Percentiles rank a stretch among this genome's conserved stretches.
phyloP scores from a whole-genome alignment of 2,888 invertebrate species.

The Andrena hattorfiana region DNA sequence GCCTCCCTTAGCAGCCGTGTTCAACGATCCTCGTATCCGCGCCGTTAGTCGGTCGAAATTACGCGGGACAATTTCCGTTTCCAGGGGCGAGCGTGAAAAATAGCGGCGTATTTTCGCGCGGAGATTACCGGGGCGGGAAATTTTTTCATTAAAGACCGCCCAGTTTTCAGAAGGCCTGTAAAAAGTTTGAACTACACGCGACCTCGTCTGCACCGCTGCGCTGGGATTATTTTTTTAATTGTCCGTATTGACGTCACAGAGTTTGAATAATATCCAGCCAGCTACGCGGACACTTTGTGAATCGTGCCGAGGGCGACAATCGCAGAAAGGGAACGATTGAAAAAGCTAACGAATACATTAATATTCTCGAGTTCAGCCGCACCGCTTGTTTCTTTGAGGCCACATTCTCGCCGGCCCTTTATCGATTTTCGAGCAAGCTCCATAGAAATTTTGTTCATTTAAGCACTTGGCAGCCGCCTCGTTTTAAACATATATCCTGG shows the following conservation, averaged over 20 bases:
- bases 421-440: not conserved
- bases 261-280: constrained; percentile 6
- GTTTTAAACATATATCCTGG: no score
- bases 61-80: constrained; percentile 24
- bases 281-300: no score
- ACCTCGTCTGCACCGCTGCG: not conserved
- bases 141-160: constrained; percentile 22
- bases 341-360: constrained; percentile 14
- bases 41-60: constrained; percentile 29
- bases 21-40: constrained; percentile 15
- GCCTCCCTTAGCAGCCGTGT: not conserved
- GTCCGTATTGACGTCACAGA: not conserved
- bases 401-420: not conserved
- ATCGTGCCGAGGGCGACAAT: not conserved
- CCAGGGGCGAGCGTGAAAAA: constrained; percentile 11
- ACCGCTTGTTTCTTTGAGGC: not conserved
- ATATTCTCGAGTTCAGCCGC: not conserved
- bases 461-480: no score
- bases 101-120: constrained; percentile 27
- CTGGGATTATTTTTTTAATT: constrained; percentile 14
- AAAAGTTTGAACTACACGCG: constrained; percentile 16
- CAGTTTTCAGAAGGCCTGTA: constrained; percentile 6
- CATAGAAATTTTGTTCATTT: not conserved
- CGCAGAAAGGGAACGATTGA: not conserved
- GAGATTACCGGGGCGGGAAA: constrained; percentile 18